A percentile compares a stretch with the other conserved stretches of the same genome.
phyloP scores from a whole-genome alignment of 2,888 invertebrate species.

The Stenurella melanura region DNA sequence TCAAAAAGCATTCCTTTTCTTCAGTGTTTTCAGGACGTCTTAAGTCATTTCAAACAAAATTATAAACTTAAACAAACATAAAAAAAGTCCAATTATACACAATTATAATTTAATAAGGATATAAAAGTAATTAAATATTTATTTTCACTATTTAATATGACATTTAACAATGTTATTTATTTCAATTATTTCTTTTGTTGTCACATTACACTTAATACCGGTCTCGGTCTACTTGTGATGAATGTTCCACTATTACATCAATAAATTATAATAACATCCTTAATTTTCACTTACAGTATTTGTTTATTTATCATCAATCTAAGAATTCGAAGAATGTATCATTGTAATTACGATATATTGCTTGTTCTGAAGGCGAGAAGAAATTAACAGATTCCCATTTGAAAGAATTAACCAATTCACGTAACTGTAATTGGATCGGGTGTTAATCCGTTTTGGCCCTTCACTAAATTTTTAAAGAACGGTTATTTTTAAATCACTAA shows the following conservation, averaged over 20 bases:
- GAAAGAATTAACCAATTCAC: background rate
- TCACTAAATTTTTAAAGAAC: background rate
- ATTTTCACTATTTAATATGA: background rate
- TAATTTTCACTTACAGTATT: background rate
- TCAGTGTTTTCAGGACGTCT: too few relatives aligned
- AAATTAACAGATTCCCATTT: background rate
- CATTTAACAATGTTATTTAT: background rate
- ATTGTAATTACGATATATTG: background rate
- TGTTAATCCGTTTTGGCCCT: background rate
- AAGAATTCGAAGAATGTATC: background rate
- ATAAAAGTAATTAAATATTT: background rate
- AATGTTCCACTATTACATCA: background rate
- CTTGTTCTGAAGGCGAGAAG: background rate
- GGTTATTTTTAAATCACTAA: too few relatives aligned
- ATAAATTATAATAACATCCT: background rate
- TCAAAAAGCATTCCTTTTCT: too few relatives aligned
- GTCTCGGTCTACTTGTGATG: background rate
- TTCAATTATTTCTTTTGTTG: conserved; percentile 2
- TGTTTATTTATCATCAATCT: background rate
- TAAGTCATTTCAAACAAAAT: too few relatives aligned
- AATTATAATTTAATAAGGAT: background rate
- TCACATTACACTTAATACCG: background rate
- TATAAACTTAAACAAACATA: too few relatives aligned
- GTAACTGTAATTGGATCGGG: background rate
- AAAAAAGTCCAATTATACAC: too few relatives aligned